Evolutionary conservation across 2,888 invertebrate species (phyloP), one percentile per base, ranked within the genome.

Genomic region (Tholera decimalis): DNA sequence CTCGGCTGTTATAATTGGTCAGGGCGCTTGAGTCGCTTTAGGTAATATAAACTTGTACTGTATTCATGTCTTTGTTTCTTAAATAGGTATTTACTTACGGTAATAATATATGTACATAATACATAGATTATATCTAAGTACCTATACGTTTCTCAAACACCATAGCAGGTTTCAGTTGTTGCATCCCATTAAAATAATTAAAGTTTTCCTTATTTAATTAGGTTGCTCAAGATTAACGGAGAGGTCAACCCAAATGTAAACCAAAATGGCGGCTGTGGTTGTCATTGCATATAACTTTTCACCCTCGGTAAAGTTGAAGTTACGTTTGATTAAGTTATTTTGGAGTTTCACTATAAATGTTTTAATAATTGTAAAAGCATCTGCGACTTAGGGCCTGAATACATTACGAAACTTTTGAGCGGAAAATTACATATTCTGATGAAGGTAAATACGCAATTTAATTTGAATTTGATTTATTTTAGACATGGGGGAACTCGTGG

Each of bases 151-250:
- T 24, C 30, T 6, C 3, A 24, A n/a, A 43, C 0, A 11, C 26
- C 15, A 6, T 11, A 28, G 9, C 33, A 39, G 15, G 5, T 20
- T 20, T 5, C 5, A 11, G 3, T 26, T 39, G 15, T 60, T 44
- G 28, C 39, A n/a, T 15, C 44, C 7, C 26, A 28, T 55, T 43
- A 30, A 33, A 59, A 66, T 41, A 44, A 53, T 61, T 61, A 53
- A 61, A 73, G 50, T 55, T 65, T 64, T 30, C 28, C 43, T 50
- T 62, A 61, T 61, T 72, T 68, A 75, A 60, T 68, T 70, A 70
- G 68, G 62, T 68, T 57, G 26, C 18, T 28, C 7, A 56, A 62
- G 53, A 76, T 76, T 58, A 66, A 57, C 54, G 30, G 49, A 13
- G 30, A 51, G 66, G 72, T 54, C 71, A 46, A 57, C 56, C 54